Conservation (phyloP, 2,797 vertebrate species). For the Helicolenus hilgendorfi region DNA sequence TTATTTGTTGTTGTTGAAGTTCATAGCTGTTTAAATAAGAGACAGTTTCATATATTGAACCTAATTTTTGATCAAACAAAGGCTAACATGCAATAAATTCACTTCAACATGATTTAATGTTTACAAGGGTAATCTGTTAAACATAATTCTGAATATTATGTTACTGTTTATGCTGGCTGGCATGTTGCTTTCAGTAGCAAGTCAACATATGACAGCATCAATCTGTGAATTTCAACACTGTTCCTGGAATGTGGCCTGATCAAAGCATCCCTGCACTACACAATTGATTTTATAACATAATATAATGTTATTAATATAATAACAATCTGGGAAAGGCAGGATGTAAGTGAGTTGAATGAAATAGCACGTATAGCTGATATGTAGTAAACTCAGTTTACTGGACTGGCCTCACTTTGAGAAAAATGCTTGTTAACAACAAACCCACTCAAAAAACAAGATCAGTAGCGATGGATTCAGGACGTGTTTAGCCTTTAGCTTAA, state of each 20-base stretch:
- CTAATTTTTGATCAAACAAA: slow-evolving; percentile 39
- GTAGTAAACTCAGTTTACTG: not conserved
- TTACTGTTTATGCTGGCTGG: not conserved
- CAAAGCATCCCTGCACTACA: not conserved
- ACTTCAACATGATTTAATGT: not conserved
- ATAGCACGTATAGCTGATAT: not conserved
- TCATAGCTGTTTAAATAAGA: not conserved
- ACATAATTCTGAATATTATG: not conserved
- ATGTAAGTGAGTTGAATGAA: not conserved
- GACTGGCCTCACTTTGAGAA: not conserved
- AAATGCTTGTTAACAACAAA: not conserved
- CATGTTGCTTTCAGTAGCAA: not conserved
- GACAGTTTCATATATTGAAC: not conserved
- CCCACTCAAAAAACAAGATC: not conserved
- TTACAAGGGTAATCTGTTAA: not conserved
- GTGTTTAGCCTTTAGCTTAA: not conserved
- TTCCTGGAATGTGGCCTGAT: not conserved
- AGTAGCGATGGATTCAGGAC: not conserved
- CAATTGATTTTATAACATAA: not conserved
- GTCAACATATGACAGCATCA: not conserved
- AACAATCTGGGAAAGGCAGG: not conserved
- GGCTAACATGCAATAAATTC: not conserved
- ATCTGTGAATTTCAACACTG: not conserved
- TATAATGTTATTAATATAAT: not conserved
- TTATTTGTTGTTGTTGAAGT: slow-evolving; percentile 34